Evolutionary conservation across 92 coral and sea anemone species (phyloP), one percentile per base, ranked within the genome.

Genomic region (Zoanthus sociatus): DNA sequence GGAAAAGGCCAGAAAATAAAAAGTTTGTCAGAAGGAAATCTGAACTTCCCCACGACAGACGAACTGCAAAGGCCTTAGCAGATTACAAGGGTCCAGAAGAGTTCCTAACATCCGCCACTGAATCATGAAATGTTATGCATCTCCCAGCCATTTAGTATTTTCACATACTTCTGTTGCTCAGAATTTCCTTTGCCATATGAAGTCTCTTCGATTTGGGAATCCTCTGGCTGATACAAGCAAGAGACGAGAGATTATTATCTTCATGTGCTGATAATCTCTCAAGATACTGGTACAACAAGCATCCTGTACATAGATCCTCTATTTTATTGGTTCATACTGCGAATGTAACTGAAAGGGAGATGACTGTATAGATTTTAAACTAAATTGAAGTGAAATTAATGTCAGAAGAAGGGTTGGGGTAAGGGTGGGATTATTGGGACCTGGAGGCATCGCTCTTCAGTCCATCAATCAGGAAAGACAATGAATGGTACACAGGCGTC

Each of bases 11-110:
- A 55, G 93, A 87, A 87, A 93, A 94, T 75, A 91, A 93, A 76
- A 97, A 93, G 89, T 94, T 93, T 79, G 94, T 94, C 48, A 89
- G 98, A 75, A 93, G 96, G 90, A 97, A 97, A 94, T 97, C 98
- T 0, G 99, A 97, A 88, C 94, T 97, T 13, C 99, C 99, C 11
- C 95, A 93, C 47, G 99, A 97, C 87, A 70, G 93, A 9, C 82
- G 91, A 69, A 94, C 98, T 74, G 98, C 90, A 5, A 94, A 91
- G 78, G 98, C 96, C 21, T 90, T 94, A 3, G 87, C 93, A 71
- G 92, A 89, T 69, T 94, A 93, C 82, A 74, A 89, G 9, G 87
- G 94, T 47, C 90, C 98, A 2, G 98, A 91, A 61, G 96, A 93
- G 71, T 94, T 90, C 84, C 89, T 94, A 16, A 55, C 78, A 7